Evolutionary conservation across 53 echinoderm and acorn worm genomes (phyloP), one percentile per base, ranked within the genome.

Genomic region (Astropecten irregularis): DNA sequence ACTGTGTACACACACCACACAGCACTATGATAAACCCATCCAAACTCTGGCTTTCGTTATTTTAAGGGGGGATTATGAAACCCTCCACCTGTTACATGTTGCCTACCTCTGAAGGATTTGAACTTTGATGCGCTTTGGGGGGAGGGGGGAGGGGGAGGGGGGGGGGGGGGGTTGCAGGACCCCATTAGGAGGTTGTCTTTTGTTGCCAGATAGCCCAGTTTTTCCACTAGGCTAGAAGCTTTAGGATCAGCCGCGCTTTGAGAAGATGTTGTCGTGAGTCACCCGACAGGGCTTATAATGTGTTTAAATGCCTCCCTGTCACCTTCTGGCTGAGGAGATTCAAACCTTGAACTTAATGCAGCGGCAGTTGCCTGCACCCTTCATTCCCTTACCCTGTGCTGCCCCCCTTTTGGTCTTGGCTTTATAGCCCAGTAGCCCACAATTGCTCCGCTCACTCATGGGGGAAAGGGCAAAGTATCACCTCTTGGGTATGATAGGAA

Each of bases 131-230:
- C 37, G 47, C 61, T 18, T 19, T 27, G 57, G 74, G 36, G 74
- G 27, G 55, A 38, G 11, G 56, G 26, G 33, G 20, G 57, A 39
- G 33, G 19, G 14, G 23, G 20, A 64, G 19, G 64, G 9, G 54
- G 49, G 47, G 13, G 25, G 47, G 70, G 46, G 70, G 23, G 63
- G n/a, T 22, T 66, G 33, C 21, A 49, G 54, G 54, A 54, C 16
- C 16, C 8, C 9, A 4, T 4, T 5, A 1, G 25, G 21, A 26
- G 46, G 26, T 11, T 6, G 42, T 42, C 42, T 68, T 68, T 46
- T 23, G 28, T 3, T 18, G 32, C 14, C 39, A 61, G 79, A 79
- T 79, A 79, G 79, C 61, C 79, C 62, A 79, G 79, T 79, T 79
- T 77, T 1, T 15, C 42, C 42, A 42, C 11, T 42, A 8, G 42